Conservation (phyloP, 2,113 vertebrate species). For the Haemorhous mexicanus region DNA sequence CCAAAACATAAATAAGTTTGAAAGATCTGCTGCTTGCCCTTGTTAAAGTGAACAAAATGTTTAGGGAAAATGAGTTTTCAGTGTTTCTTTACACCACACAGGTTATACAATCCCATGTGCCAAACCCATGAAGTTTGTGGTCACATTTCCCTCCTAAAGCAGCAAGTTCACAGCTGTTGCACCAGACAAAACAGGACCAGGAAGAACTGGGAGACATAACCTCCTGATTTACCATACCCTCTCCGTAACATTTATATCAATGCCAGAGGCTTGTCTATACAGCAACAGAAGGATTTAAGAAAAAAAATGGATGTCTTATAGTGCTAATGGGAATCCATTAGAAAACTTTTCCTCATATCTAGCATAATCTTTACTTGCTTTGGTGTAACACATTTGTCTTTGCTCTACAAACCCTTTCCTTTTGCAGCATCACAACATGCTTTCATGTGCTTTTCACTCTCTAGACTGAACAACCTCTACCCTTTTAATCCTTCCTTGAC, state of each 20-base stretch:
- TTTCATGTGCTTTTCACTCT: background rate
- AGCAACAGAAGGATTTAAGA: background rate
- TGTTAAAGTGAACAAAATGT: background rate
- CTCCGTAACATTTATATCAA: background rate
- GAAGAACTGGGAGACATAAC: background rate
- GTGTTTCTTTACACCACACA: background rate
- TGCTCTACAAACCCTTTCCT: background rate
- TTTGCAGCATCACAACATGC: background rate
- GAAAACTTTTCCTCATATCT: background rate
- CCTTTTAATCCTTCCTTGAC: background rate
- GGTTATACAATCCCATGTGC: background rate
- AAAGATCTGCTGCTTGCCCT: background rate
- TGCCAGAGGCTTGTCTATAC: background rate
- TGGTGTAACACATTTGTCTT: background rate
- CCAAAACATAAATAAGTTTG: background rate
- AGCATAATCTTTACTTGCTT: background rate
- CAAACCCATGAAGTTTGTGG: background rate
- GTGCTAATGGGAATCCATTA: background rate
- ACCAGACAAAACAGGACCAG: background rate
- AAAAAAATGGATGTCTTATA: background rate
- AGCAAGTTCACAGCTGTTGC: background rate
- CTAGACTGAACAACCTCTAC: background rate
- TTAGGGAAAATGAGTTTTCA: background rate
- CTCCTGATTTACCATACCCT: background rate
- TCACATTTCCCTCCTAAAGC: background rate